Evolutionary conservation across 2,888 invertebrate genomes (phyloP).

Genomic region (Eueremaeus valkanovi): DNA sequence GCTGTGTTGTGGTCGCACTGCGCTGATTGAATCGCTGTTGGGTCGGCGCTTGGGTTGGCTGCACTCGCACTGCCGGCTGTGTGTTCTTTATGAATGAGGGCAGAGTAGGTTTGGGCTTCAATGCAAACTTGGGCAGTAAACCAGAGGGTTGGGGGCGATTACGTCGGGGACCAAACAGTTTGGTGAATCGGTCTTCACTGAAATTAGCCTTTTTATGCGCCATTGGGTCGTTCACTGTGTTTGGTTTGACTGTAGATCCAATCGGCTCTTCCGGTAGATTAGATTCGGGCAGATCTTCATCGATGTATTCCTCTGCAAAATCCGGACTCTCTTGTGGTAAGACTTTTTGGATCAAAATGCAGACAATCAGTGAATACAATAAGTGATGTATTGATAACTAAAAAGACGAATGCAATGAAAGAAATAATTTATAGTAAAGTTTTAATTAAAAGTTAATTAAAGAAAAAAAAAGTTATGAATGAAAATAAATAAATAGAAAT

Average conservation of each 20-base stretch:
- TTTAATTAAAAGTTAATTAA: too few relatives aligned
- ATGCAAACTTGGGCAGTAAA: not conserved
- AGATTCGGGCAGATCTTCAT: constrained; percentile 24
- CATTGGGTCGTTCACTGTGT: not conserved
- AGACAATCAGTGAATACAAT: not conserved
- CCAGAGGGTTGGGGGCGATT: not conserved
- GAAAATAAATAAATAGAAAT: too few relatives aligned
- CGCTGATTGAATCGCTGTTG: not conserved
- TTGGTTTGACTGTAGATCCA: not conserved
- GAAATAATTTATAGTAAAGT: too few relatives aligned
- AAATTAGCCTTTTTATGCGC: constrained; percentile 23
- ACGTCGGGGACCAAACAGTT: constrained; percentile 25
- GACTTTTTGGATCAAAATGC: not conserved
- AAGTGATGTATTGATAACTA: not conserved
- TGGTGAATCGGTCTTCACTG: constrained; percentile 36
- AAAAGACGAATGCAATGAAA: too few relatives aligned
- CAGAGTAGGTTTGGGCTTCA: constrained; percentile 34
- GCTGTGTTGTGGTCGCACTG: not conserved
- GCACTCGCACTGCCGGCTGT: constrained; percentile 25
- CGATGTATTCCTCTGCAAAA: constrained; percentile 17
- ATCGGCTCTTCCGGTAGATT: not conserved
- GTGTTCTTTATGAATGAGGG: constrained; percentile 37
- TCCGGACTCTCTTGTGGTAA: not conserved
- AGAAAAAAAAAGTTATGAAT: too few relatives aligned
- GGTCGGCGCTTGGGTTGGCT: constrained; percentile 18